phyloP scores from a whole-genome alignment of 2,888 invertebrate genomes.

The Eupithecia subfuscata region DNA sequence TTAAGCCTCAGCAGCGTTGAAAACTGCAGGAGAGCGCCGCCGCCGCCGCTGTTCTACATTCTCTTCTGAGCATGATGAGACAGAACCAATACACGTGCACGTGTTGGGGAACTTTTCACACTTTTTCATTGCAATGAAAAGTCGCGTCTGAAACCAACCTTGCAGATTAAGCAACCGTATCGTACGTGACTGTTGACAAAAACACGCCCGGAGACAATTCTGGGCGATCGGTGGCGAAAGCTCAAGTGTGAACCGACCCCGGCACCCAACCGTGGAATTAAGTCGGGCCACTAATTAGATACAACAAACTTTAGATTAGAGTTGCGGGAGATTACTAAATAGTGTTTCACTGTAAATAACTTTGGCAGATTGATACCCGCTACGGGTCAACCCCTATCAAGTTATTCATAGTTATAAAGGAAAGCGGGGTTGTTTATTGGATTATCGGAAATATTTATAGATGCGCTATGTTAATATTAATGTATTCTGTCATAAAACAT shows the following conservation, averaged over 20 bases:
- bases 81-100: no score
- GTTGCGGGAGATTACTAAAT: slow-evolving; percentile 25
- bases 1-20: not conserved
- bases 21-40: no score
- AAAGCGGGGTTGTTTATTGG: no score
- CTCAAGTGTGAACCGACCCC: slow-evolving; percentile 41
- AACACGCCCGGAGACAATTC: slow-evolving; percentile 62
- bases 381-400: not conserved
- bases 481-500: no score
- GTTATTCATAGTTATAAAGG: not conserved
- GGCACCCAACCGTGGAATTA: slow-evolving; percentile 34
- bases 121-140: not conserved
- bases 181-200: slow-evolving; percentile 74
- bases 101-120: no score
- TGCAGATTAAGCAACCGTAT: slow-evolving; percentile 63
- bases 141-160: slow-evolving; percentile 15
- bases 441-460: not conserved
- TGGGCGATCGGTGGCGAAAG: slow-evolving; percentile 53
- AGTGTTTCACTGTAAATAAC: slow-evolving; percentile 30
- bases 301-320: slow-evolving; percentile 39
- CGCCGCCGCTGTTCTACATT: no score
- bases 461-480: not conserved
- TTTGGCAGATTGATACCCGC: slow-evolving; percentile 21
- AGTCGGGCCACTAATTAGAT: slow-evolving; percentile 43
- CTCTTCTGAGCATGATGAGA: not conserved